Evolutionary conservation across 2,888 invertebrate genomes (phyloP).

Genomic region (Drosophila koepferae): DNA sequence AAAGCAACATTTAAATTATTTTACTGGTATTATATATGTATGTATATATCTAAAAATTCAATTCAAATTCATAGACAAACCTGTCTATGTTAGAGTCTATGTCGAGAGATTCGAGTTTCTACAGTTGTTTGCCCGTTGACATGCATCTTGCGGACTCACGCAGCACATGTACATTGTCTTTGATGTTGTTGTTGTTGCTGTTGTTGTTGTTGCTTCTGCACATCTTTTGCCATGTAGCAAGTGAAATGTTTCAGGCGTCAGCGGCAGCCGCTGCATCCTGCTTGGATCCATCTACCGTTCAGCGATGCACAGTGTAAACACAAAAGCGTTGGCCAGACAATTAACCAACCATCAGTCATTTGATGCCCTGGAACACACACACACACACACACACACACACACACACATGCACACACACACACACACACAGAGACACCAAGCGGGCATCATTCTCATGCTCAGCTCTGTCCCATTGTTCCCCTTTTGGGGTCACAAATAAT

Average conservation of each 20-base stretch:
- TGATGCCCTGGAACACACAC: slow-evolving; percentile 49
- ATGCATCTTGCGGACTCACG: slow-evolving; percentile 43
- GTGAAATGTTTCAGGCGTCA: slow-evolving; percentile 77
- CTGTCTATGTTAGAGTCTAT: not conserved
- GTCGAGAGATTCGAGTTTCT: slow-evolving; percentile 10
- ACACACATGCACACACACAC: not conserved
- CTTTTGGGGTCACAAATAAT: slow-evolving; percentile 65
- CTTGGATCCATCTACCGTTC: slow-evolving; percentile 38
- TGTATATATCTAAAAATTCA: not conserved
- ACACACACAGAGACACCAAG: slow-evolving; percentile 58
- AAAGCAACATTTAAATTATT: not conserved
- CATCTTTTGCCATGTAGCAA: slow-evolving; percentile 70
- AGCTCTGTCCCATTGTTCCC: slow-evolving; percentile 34
- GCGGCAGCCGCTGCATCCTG: slow-evolving; percentile 63
- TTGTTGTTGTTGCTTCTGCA: slow-evolving; percentile 50
- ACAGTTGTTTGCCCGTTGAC: slow-evolving; percentile 47
- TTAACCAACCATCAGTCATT: slow-evolving; percentile 80
- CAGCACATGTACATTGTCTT: slow-evolving; percentile 66
- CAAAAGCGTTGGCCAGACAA: slow-evolving; percentile 73
- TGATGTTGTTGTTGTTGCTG: slow-evolving; percentile 47
- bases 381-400: not conserved
- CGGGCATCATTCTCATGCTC: slow-evolving; percentile 41
- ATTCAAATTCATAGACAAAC: slow-evolving; percentile 5
- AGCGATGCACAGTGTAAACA: slow-evolving; percentile 39
- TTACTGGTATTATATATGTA: not conserved